Percentiles rank a stretch among this genome's conserved stretches.
Conservation (phyloP, 2,888 invertebrate genomes). For the Saturnia pavonia region DNA sequence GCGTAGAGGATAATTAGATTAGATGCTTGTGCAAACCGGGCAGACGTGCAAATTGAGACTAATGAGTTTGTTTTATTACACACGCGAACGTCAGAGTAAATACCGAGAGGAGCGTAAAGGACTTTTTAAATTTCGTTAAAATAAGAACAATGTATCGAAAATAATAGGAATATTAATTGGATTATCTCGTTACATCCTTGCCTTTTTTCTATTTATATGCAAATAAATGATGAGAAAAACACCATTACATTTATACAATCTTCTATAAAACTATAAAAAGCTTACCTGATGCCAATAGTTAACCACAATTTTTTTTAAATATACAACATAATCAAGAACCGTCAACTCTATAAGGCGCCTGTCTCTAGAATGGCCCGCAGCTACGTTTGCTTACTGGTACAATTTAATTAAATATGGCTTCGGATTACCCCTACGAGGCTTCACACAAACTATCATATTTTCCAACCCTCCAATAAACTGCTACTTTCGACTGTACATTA, state of each 20-base stretch:
- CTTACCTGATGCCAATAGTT: conserved; percentile 9
- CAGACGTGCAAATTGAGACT: conserved; percentile 43
- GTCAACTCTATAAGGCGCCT: conserved; percentile 55
- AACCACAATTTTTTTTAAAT: background rate
- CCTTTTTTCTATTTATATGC: background rate
- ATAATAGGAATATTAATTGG: background rate
- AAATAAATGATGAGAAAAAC: background rate
- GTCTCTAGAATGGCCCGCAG: conserved; percentile 61
- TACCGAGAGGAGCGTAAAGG: conserved; percentile 26
- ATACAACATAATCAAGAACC: conserved; percentile 27
- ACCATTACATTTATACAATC: background rate
- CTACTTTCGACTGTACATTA: conserved; percentile 26
- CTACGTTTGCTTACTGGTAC: conserved; percentile 62
- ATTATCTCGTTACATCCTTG: background rate
- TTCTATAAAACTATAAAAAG: background rate
- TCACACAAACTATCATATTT: conserved; percentile 76
- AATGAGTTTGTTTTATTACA: conserved; percentile 39
- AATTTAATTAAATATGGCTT: conserved; percentile 82
- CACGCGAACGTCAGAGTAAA: conserved; percentile 31
- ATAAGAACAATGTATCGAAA: background rate
- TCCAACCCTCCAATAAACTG: conserved; percentile 45
- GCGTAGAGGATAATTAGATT: conserved; percentile 70
- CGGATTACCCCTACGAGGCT: conserved; percentile 76
- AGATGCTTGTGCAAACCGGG: conserved; percentile 44
- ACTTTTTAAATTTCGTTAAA: background rate